A percentile compares a stretch with the other conserved stretches of the same genome.
Evolutionary conservation across 2,888 invertebrate species (phyloP).

Genomic region (Pherbina coryleti): DNA sequence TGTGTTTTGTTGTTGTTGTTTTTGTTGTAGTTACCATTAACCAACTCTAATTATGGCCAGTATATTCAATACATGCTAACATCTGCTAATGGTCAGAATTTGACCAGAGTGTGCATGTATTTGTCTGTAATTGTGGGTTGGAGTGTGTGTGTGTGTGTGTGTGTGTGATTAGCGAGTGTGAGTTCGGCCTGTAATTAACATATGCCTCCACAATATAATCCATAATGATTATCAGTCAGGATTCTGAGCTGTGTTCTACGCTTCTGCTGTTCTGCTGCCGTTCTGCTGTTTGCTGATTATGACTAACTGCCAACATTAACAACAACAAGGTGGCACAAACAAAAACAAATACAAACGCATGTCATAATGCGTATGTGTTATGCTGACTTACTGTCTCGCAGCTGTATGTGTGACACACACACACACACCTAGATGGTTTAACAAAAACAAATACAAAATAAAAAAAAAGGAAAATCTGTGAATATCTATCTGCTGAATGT

Average conservation of each 20-base stretch:
- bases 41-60: background rate
- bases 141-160: background rate
- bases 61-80: background rate
- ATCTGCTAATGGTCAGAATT: background rate
- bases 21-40: background rate
- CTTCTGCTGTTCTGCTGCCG: background rate
- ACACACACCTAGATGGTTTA: background rate
- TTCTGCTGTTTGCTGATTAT: constrained; percentile 6
- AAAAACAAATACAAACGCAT: background rate
- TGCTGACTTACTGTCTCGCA: background rate
- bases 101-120: background rate
- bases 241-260: background rate
- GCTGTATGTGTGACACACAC: background rate
- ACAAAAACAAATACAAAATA: background rate
- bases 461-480: background rate
- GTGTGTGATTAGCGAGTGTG: background rate
- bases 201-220: constrained; percentile 6
- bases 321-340: background rate
- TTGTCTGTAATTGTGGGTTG: background rate
- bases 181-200: constrained; percentile 7
- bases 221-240: constrained; percentile 10
- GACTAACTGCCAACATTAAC: constrained; percentile 23
- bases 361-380: background rate
- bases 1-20: background rate
- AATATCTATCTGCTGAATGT: background rate